Evolutionary conservation across 2,797 vertebrate genomes (phyloP), one percentile per base, ranked within the genome.

Genomic region (Hafferia zeledoni): DNA sequence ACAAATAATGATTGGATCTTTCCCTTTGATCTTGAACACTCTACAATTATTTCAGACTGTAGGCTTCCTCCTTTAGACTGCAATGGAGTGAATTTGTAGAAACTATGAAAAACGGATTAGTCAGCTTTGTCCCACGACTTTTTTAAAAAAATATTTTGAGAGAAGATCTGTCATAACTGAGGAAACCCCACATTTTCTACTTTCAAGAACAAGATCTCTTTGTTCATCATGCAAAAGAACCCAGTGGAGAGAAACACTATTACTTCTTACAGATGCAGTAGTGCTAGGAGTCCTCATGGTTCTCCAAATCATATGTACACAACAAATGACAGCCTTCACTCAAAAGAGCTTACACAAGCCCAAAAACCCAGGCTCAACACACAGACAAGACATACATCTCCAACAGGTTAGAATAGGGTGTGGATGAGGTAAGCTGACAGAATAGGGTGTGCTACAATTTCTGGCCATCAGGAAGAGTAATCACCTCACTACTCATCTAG

Each of bases 361-460:
- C 47, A 56, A 95, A 94, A 92, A 18, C 23, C 10, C 27, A 69
- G 55, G 61, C 61, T n/a, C 49, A 88, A 87, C 39, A 70, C 2
- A 3, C 0, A 61, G 67, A 87, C 89, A 83, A 92, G 83, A 80
- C 74, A 95, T 89, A 80, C 89, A 70, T 49, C 78, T 92, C 89
- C 11, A 12, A 64, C 93, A 92, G 84, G 91, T 92, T 75, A 65
- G 68, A 92, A 95, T 7, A 77, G 90, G 94, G 92, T n/a, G 92
- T 87, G 94, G 87, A 91, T 78, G 79, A 91, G 59, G 76, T 57
- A 89, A 92, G 69, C 84, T 80, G 94, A 87, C 95, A 94, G 84
- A 96, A 95, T 70, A 93, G 95, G 94, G 94, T 81, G 94, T 88
- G 91, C 57, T 94, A 81, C 63, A 93, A 82, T 90, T 95, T 80